A percentile compares a stretch with the other conserved stretches of the same genome.
phyloP scores from a whole-genome alignment of 2,113 vertebrate species.

The Corythaixoides concolor region DNA sequence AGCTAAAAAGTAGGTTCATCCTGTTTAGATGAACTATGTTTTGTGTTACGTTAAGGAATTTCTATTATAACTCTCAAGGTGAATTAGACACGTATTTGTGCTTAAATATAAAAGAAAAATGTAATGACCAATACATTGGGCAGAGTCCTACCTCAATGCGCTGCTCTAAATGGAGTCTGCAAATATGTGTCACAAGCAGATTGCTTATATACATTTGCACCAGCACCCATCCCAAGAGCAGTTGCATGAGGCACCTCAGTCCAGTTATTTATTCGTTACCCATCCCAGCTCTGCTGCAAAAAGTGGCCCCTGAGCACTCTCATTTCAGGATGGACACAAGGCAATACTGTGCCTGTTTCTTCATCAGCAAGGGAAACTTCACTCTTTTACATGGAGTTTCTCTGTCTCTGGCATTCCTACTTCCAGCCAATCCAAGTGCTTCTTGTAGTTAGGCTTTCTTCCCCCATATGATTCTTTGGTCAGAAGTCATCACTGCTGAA shows the following conservation, averaged over 20 bases:
- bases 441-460: not conserved
- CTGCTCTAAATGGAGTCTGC: not conserved
- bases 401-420: not conserved
- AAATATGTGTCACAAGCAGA: not conserved
- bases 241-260: not conserved
- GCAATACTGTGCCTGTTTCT: not conserved
- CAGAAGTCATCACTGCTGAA: not conserved
- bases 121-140: not conserved
- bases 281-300: not conserved
- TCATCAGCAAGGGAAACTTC: not conserved
- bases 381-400: not conserved
- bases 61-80: fast-evolving
- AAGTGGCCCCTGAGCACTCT: fast-evolving
- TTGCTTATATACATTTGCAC: not conserved
- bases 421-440: fast-evolving
- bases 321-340: not conserved
- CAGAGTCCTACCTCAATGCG: not conserved
- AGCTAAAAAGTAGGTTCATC: not conserved
- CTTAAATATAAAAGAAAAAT: not conserved
- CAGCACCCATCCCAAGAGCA: fast-evolving
- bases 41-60: not conserved
- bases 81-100: fast-evolving
- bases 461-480: not conserved
- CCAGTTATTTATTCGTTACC: fast-evolving
- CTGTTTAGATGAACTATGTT: not conserved